Evolutionary conservation across 2,888 invertebrate genomes (phyloP), one percentile per base, ranked within the genome.

Genomic region (Schrankia costaestrigalis): DNA sequence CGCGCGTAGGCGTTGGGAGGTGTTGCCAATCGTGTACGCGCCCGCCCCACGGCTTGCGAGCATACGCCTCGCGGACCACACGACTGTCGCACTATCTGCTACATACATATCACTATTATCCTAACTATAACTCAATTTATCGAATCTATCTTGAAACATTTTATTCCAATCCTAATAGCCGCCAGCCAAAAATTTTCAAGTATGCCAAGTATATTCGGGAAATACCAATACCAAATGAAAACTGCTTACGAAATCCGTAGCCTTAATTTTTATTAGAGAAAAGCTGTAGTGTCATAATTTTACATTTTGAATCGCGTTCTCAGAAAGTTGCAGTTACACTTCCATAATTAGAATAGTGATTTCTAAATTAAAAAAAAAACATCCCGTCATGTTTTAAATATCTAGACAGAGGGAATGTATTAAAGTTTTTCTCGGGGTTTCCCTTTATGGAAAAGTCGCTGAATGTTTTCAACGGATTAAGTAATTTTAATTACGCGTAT

Each of bases 1-100:
- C 74, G 81, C 79, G 84, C 82, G 83, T 74, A 80, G 89, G 81
- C 87, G 89, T 79, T 81, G 85, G 89, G 83, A 87, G 88, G 88
- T 81, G 84, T 75, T 79, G 87, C 88, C 89, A 89, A 87, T 82
- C 72, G 71, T 54, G 63, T 67, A 68, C 71, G 64, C 56, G 78
- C 80, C 87, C 83, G 84, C 82, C 78, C 85, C 76, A 65, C 74
- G 67, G 63, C 67, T 55, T 60, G 56, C 53, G 50, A 23, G 27
- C 39, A 43, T 67, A 66, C 71, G 71, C 68, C 66, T 63, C 56
- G 59, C 75, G 69, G n/a, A n/a, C n/a, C n/a, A 56, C 56, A 10
- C 22, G 21, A 13, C 12, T 14, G 9, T 13, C n/a, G 9, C 3
- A 13, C 8, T 2, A 13, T 8, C 13, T 13, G 2, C 7, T 13